Evolutionary conservation across 92 coral and sea anemone species (phyloP), one percentile per base, ranked within the genome.

Genomic region (Pocillopora grandis): DNA sequence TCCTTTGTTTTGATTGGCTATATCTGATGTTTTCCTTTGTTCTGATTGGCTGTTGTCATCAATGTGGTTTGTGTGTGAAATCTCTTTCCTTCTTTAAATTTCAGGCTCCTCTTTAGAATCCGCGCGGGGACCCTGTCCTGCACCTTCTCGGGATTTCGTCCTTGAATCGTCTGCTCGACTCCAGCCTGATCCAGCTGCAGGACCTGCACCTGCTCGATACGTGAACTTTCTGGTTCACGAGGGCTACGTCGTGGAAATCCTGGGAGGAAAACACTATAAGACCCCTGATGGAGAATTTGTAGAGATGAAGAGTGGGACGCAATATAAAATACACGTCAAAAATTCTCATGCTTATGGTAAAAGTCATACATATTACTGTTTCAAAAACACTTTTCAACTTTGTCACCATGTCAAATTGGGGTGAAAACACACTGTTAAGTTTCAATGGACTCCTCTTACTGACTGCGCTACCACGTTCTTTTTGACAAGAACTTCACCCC

Each of bases 281-380:
- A 72, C 86, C 31, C 82, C 90, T 3, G 85, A 87, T 1, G 90
- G 90, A 13, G 90, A 87, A 21, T 87, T 87, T 66, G 90, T 87
- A 62, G 90, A 87, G 31, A 37, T 87, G 65, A 74, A 78, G 33
- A 87, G 85, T 33, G 90, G 90, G 37, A 69, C 79, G 10, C 90
- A 87, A 62, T 87, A 80, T 13, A 55, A 87, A 72, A 87, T 87
- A 62, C 86, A 33, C 20, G 86, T 81, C 64, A 71, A 71, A 62
- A 87, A 87, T 62, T 72, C 81, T 2, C 86, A 67, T 37, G 71
- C 74, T 9, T 74, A 79, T 35, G 78, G 89, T 86, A 61, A 79
- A 85, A 3, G 27, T 23, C 17, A n/a, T 5, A 5, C 73, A 35
- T 68, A 19, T 20, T 2, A 27, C 21, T 10, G 10, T 8, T 18